These are phyloP conservation scores for Hoplostethus atlanticus DNA, from an alignment of 2,797 vertebrate species.

Conservation along the genomic window DNA sequence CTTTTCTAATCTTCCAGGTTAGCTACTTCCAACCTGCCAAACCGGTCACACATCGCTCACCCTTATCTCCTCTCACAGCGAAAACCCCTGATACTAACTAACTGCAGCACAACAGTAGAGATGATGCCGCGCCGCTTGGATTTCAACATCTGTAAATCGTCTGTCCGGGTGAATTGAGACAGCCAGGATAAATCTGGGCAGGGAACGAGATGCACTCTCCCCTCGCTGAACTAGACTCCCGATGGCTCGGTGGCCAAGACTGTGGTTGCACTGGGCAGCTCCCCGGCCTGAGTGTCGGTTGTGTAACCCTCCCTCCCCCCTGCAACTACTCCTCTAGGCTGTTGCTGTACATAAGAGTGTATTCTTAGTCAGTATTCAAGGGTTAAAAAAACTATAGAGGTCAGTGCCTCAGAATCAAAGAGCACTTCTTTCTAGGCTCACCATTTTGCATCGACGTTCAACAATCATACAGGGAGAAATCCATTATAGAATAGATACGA, in stretches of 20 bases:
- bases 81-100: slow-evolving; percentile 43
- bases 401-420: too few relatives aligned
- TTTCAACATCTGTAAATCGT: slow-evolving; percentile 69
- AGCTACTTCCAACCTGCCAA: slow-evolving; percentile 20
- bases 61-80: slow-evolving; percentile 16
- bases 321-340: slow-evolving; percentile 22
- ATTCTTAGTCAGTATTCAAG: neutral
- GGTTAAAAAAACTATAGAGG: slow-evolving; percentile 1
- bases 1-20: neutral
- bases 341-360: slow-evolving; percentile 9
- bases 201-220: slow-evolving; percentile 54
- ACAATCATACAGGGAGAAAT: too few relatives aligned
- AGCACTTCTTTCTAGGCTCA: too few relatives aligned
- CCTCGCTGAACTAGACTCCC: slow-evolving; percentile 56
- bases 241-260: slow-evolving; percentile 22
- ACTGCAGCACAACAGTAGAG: slow-evolving; percentile 23
- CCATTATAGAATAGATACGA: too few relatives aligned
- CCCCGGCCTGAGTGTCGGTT: slow-evolving; percentile 47
- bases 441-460: too few relatives aligned
- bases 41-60: slow-evolving; percentile 16
- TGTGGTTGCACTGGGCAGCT: slow-evolving; percentile 58
- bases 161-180: slow-evolving; percentile 56
- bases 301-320: neutral
- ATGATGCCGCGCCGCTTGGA: slow-evolving; percentile 49
- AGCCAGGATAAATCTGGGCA: slow-evolving; percentile 57